Conservation (phyloP, 1,140 invertebrate species). For the Adelges cooleyi region DNA sequence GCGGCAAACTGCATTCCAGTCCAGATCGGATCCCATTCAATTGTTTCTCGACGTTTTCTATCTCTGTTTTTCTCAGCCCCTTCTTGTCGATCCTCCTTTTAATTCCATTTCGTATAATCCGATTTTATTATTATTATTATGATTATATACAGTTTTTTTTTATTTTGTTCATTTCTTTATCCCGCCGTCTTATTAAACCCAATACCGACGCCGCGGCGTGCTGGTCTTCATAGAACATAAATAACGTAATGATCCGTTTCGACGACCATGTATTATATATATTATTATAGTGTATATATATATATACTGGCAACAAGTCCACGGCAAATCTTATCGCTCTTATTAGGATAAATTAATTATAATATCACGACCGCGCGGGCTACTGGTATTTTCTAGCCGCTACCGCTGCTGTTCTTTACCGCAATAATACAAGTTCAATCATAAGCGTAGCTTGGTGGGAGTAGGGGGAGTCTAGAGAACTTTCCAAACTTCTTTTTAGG, state of each 20-base stretch:
- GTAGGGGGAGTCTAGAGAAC: too few species aligned
- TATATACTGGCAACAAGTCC: too few species aligned
- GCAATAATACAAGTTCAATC: too few species aligned
- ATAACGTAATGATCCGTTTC: background rate
- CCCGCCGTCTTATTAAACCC: background rate
- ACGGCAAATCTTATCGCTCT: too few species aligned
- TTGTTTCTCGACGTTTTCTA: constrained; percentile 5
- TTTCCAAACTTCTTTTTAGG: too few species aligned
- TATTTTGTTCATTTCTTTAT: background rate
- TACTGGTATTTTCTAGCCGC: too few species aligned
- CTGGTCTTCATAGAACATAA: background rate
- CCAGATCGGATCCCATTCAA: constrained; percentile 22
- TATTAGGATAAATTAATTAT: too few species aligned
- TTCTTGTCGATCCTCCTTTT: background rate
- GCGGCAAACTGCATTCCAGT: constrained; percentile 21
- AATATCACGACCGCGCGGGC: too few species aligned
- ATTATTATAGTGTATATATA: too few species aligned
- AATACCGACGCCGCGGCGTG: background rate
- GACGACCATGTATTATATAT: too few species aligned
- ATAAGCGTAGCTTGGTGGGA: too few species aligned
- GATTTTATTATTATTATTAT: constrained; percentile 5
- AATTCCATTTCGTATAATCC: constrained; percentile 1
- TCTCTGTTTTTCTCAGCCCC: background rate
- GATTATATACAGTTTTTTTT: background rate
- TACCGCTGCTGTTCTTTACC: too few species aligned